Evolutionary conservation across 2,797 vertebrate species (phyloP).

Genomic region (Gymnoscopelus microlampas): DNA sequence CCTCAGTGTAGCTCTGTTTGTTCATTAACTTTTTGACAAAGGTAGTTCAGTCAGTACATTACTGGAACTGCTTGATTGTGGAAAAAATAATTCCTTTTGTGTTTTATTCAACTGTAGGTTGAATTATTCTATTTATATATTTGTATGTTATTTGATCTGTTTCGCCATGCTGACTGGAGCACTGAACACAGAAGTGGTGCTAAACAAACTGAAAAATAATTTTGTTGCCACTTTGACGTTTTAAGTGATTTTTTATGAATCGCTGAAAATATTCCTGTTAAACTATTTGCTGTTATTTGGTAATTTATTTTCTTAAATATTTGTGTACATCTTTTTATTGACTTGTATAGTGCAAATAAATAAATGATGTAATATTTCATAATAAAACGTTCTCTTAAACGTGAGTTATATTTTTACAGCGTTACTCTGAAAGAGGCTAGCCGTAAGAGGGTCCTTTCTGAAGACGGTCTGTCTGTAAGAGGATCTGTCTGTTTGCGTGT

Average conservation of each 20-base stretch:
- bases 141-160: slow-evolving; percentile 34
- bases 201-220: slow-evolving; percentile 30
- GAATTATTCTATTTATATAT: slow-evolving; percentile 64
- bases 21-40: slow-evolving; percentile 62
- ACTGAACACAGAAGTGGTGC: slow-evolving; percentile 24
- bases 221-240: slow-evolving; percentile 19
- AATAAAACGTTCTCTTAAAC: not conserved
- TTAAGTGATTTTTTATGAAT: slow-evolving; percentile 47
- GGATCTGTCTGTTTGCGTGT: too few species aligned
- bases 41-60: slow-evolving; percentile 48
- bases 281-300: slow-evolving; percentile 54
- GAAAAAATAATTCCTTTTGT: slow-evolving; percentile 23
- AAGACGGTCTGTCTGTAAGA: too few species aligned
- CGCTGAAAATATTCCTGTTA: slow-evolving; percentile 35
- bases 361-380: slow-evolving; percentile 57
- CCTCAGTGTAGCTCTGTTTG: slow-evolving; percentile 31
- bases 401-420: too few species aligned
- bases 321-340: slow-evolving; percentile 58
- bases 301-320: slow-evolving; percentile 81
- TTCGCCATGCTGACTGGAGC: slow-evolving; percentile 16
- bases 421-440: too few species aligned
- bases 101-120: slow-evolving; percentile 30
- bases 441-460: too few species aligned
- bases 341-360: slow-evolving; percentile 58
- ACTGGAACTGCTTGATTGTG: slow-evolving; percentile 62